These are phyloP conservation scores for Agriopis leucophaearia DNA, from an alignment of 2,888 invertebrate genomes.

Conservation along the genomic window DNA sequence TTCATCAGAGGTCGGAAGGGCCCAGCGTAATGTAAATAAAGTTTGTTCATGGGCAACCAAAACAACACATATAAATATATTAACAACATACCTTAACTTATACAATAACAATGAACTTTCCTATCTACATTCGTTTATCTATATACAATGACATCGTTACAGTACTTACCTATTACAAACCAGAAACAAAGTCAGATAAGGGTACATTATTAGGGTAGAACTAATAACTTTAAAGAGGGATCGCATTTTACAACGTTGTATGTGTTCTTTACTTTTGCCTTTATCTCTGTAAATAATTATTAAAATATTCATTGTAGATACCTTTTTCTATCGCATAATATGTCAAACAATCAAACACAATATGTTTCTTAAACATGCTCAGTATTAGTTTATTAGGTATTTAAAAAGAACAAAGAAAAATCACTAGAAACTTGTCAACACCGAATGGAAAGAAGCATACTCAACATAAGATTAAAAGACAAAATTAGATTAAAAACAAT, in stretches of 20 bases:
- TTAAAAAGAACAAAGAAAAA: too few relatives aligned
- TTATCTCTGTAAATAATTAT: background rate
- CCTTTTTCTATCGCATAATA: too few relatives aligned
- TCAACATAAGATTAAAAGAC: too few relatives aligned
- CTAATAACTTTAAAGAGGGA: conserved; percentile 21
- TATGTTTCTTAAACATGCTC: too few relatives aligned
- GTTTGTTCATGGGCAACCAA: background rate
- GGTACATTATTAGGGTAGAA: conserved; percentile 29
- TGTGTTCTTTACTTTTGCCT: background rate
- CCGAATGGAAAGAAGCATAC: too few relatives aligned
- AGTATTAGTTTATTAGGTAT: too few relatives aligned
- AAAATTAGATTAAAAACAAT: too few relatives aligned
- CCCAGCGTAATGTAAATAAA: too few relatives aligned
- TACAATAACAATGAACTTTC: conserved; percentile 40
- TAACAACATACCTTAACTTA: conserved; percentile 26
- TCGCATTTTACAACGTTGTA: conserved; percentile 16
- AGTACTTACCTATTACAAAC: conserved; percentile 25
- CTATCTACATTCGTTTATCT: conserved; percentile 47
- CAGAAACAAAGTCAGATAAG: conserved; percentile 29
- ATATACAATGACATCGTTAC: conserved; percentile 34
- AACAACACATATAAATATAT: conserved; percentile 6
- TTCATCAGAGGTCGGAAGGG: too few relatives aligned
- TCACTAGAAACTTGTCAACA: too few relatives aligned
- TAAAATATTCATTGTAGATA: too few relatives aligned
- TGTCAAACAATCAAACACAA: too few relatives aligned